These are phyloP conservation scores for Brassicogethes aeneus DNA, from an alignment of 2,888 invertebrate genomes.

Conservation along the genomic window DNA sequence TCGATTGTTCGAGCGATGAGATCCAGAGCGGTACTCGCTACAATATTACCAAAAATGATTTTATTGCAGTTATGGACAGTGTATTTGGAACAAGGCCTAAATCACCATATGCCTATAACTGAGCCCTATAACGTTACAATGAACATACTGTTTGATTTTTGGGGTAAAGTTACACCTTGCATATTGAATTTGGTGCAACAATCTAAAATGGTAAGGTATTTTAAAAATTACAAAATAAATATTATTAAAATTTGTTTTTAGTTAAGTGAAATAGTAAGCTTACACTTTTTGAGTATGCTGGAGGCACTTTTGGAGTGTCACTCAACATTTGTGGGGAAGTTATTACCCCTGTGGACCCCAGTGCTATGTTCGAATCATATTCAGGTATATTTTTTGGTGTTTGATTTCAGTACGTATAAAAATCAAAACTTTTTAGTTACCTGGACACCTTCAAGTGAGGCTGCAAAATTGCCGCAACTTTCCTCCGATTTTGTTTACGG, in stretches of 20 bases:
- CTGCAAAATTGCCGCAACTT: constrained; percentile 84
- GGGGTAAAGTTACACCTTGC: constrained; percentile 96
- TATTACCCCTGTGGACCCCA: constrained; percentile 93
- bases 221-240: constrained; percentile 11
- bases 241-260: constrained; percentile 35
- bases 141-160: constrained; percentile 90
- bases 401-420: constrained; percentile 7
- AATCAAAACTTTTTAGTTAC: constrained; percentile 67
- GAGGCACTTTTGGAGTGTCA: constrained; percentile 93
- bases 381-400: constrained; percentile 46
- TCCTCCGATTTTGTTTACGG: constrained; percentile 48
- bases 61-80: constrained; percentile 96
- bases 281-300: constrained; percentile 90
- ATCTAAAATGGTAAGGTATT: constrained; percentile 70
- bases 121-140: constrained; percentile 67
- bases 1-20: too few relatives aligned
- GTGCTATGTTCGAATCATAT: constrained; percentile 87
- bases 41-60: too few relatives aligned
- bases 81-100: constrained; percentile 86
- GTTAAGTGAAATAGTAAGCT: constrained; percentile 95
- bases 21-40: too few relatives aligned
- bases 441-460: constrained; percentile 78
- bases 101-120: constrained; percentile 52
- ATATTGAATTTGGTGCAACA: constrained; percentile 86
- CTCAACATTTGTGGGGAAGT: constrained; percentile 82